Evolutionary conservation across 1,140 invertebrate species (phyloP), one percentile per base, ranked within the genome.

Genomic region (Dendrolimus punctatus): DNA sequence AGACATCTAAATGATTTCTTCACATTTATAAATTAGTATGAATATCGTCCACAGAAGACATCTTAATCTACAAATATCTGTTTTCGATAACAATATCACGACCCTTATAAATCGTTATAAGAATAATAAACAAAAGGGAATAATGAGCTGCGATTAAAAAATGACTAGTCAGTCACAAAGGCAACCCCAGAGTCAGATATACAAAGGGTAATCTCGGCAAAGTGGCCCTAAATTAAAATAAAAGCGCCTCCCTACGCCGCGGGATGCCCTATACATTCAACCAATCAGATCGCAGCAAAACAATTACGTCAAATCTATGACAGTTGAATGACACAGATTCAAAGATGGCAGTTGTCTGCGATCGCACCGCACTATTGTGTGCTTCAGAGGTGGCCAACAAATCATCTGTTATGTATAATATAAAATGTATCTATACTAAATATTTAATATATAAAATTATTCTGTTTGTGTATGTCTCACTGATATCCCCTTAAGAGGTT

Each of bases 171-270:
- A 47, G 69, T 79, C 76, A 82, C 67, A 75, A 81, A 80, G 72
- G 69, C 73, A 76, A 76, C 76, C 75, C 61, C 69, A 66, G 68
- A 80, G 68, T 76, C 74, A 77, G 53, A 42, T 59, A 66, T 49
- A 76, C 67, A 78, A 76, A 73, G 66, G 76, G 74, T 73, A 78
- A 79, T 80, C 77, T 72, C 58, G 68, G 64, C 62, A 71, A 81
- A 80, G 73, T 83, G 74, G 76, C 71, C 68, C 71, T 62, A 72
- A 80, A 74, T 77, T 77, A 68, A 76, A 73, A 77, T 71, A 68
- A 77, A 76, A 66, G 67, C 60, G 65, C 71, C 72, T 69, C 76
- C 77, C 77, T 69, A 64, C 64, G 49, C 71, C 42, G 62, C 62
- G 58, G 71, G 59, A 55, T 49, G 55, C 62, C 45, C 38, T 42